phyloP scores from a whole-genome alignment of 2,888 invertebrate species.

The Thymelicus lineola region DNA sequence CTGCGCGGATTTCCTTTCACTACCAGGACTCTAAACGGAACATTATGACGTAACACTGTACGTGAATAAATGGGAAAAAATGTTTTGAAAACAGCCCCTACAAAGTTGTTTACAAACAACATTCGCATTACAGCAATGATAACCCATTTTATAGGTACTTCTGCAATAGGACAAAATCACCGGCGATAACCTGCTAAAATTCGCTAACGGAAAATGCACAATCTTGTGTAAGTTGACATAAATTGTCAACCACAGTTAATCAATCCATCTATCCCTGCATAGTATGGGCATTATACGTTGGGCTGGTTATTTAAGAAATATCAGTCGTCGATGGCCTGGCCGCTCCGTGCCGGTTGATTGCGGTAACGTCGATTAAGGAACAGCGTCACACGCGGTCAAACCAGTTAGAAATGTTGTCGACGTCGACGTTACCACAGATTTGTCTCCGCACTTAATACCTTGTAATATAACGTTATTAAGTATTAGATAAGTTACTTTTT shows the following conservation, averaged over 20 bases:
- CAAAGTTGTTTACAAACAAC: not conserved
- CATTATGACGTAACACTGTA: not conserved
- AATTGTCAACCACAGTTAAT: too few species aligned
- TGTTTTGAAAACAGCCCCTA: not conserved
- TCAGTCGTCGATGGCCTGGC: constrained; percentile 47
- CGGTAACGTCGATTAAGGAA: constrained; percentile 62
- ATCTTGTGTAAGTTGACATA: too few species aligned
- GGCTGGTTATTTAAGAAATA: constrained; percentile 53
- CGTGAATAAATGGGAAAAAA: not conserved
- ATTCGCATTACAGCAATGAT: not conserved
- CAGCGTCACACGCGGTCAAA: constrained; percentile 56
- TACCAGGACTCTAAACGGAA: constrained; percentile 31
- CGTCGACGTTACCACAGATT: constrained; percentile 46
- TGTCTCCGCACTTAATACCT: constrained; percentile 39
- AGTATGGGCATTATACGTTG: not conserved
- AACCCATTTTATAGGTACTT: too few species aligned
- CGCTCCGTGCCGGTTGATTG: constrained; percentile 49
- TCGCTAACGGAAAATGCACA: too few species aligned
- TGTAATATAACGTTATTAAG: constrained; percentile 23
- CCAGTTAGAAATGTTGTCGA: constrained; percentile 66
- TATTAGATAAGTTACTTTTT: not conserved
- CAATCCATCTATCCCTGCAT: too few species aligned
- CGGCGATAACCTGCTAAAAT: too few species aligned
- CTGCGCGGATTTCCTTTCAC: constrained; percentile 34
- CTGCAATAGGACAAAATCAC: too few species aligned